These are phyloP conservation scores for Pampus argenteus DNA, from an alignment of 2,797 vertebrate species.

Conservation along the genomic window DNA sequence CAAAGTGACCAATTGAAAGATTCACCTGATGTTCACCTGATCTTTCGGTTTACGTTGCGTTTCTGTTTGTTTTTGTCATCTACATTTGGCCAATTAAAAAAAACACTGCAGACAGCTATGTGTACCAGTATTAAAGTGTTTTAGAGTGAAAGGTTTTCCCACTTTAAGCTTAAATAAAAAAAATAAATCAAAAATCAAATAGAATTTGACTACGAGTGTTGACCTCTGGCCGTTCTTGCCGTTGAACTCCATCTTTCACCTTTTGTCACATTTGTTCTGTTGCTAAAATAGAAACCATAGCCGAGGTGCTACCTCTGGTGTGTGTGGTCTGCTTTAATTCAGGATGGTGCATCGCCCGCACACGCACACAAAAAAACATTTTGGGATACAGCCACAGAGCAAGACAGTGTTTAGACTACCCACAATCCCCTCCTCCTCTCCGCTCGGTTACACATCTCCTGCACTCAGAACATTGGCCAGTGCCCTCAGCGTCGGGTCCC, in stretches of 20 bases:
- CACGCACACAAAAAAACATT: conserved; percentile 62
- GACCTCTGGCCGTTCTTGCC: conserved; percentile 22
- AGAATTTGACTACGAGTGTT: neutral
- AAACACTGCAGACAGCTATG: neutral
- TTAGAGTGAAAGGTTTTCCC: neutral
- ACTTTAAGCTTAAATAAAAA: neutral
- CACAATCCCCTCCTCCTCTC: conserved; percentile 69
- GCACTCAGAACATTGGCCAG: conserved; percentile 42
- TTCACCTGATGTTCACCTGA: no score
- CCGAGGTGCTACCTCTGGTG: conserved; percentile 63
- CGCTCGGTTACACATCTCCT: conserved; percentile 32
- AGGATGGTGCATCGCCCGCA: conserved; percentile 44
- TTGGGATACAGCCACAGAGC: conserved; percentile 72
- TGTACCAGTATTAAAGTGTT: neutral
- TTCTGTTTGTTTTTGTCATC: no score
- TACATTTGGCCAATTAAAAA: neutral
- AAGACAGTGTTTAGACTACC: conserved; percentile 78
- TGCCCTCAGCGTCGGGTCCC: conserved; percentile 51
- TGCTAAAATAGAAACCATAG: conserved; percentile 59
- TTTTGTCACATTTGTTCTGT: conserved; percentile 39
- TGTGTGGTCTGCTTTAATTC: conserved; percentile 72
- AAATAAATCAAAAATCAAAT: neutral
- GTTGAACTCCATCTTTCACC: conserved; percentile 56
- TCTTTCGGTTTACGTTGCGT: no score
- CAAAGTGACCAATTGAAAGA: no score